phyloP scores from a whole-genome alignment of 2,797 vertebrate genomes.

The Poeciliopsis paucimaculata region DNA sequence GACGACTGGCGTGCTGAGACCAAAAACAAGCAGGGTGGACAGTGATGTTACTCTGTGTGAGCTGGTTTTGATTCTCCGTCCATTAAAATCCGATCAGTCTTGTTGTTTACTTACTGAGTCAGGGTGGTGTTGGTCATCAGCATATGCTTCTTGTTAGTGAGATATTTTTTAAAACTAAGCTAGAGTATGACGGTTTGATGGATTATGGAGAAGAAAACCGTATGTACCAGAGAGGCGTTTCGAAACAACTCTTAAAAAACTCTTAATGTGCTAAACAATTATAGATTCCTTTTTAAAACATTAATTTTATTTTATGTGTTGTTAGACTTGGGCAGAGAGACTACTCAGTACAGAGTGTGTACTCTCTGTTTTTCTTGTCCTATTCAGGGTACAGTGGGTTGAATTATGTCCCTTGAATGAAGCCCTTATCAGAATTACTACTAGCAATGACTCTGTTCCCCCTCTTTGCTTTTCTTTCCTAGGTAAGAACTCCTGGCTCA shows the following conservation, averaged over 20 bases:
- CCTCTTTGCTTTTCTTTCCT: not conserved
- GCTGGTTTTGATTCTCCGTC: slow-evolving; percentile 3
- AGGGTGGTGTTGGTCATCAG: not conserved
- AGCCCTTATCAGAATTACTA: not conserved
- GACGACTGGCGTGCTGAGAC: slow-evolving; percentile 82
- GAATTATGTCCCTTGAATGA: not conserved
- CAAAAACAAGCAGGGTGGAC: slow-evolving; percentile 32
- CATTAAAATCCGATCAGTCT: not conserved
- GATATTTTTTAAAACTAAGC: not conserved
- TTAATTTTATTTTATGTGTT: not conserved
- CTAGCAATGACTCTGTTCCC: not conserved
- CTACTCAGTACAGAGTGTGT: not conserved
- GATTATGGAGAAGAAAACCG: not conserved
- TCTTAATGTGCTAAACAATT: not conserved
- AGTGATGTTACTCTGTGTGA: not conserved
- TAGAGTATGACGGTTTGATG: not conserved
- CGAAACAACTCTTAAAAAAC: not conserved
- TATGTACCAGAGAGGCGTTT: not conserved
- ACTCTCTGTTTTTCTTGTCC: not conserved
- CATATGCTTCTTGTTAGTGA: slow-evolving; percentile 2
- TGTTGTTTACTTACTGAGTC: not conserved
- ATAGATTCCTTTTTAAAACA: not conserved
- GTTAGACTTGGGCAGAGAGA: not conserved
- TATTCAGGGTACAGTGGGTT: not conserved
- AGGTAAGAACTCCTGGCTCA: not conserved